phyloP scores from a whole-genome alignment of 2,113 vertebrate species.

The Hippocampus mohnikei region DNA sequence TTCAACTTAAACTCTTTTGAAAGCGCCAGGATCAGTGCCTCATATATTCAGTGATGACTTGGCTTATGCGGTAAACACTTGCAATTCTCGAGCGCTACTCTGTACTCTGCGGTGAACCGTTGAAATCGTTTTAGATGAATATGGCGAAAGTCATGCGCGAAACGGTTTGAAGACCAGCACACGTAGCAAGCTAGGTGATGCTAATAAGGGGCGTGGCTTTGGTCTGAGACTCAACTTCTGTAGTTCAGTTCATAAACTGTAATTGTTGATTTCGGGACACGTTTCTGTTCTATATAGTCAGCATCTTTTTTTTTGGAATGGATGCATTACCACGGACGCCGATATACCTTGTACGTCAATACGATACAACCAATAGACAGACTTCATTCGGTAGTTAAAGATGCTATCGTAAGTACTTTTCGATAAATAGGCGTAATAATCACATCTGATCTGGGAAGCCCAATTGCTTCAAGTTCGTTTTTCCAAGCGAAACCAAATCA shows the following conservation, averaged over 20 bases:
- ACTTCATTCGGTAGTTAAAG: not conserved
- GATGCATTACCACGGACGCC: not conserved
- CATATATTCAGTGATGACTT: slow-evolving; percentile 15
- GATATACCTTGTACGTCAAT: not conserved
- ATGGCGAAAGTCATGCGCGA: not conserved
- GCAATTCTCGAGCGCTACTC: too few species aligned
- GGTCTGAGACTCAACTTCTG: too few species aligned
- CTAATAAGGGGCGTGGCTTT: too few species aligned
- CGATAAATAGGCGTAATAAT: not conserved
- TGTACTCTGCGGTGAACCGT: too few species aligned
- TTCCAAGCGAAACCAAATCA: not conserved
- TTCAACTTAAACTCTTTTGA: slow-evolving; percentile 18
- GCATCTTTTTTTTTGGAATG: too few species aligned
- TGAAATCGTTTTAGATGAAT: not conserved
- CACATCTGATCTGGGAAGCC: not conserved
- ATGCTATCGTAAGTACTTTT: not conserved
- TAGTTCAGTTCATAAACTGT: not conserved
- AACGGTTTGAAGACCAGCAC: not conserved
- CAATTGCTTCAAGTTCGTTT: not conserved
- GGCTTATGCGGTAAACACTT: slow-evolving; percentile 8
- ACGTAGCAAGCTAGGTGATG: too few species aligned
- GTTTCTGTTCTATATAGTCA: too few species aligned
- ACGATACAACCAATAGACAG: not conserved
- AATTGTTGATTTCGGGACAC: not conserved
- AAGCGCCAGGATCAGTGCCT: not conserved